Evolutionary conservation across 2,797 vertebrate species (phyloP), one percentile per base, ranked within the genome.

Genomic region (Neosalanx taihuensis): DNA sequence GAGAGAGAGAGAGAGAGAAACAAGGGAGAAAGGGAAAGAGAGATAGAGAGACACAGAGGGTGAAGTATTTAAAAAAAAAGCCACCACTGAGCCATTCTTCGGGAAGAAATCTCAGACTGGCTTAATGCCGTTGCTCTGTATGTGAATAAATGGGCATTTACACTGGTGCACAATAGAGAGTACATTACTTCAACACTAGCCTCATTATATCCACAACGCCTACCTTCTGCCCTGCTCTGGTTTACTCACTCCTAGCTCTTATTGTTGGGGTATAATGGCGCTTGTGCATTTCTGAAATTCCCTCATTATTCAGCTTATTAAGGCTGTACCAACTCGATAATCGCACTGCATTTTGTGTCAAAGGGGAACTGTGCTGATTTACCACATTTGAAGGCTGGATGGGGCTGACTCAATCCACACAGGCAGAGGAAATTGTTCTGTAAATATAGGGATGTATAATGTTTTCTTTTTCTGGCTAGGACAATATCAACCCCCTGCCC

Each of bases 221-320:
- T 94, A 98, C 96, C 96, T 97, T 95, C 95, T 91, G 94, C 90
- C 86, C 93, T 89, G 92, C 93, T 84, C 94, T 86, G 90, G 91
- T 94, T 94, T 94, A 95, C 94, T 95, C 94, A 90, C 89, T 95
- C 94, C 95, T 93, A 92, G 94, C 94, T 95, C 94, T 95, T 93
- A 98, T 98, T 99, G 97, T 98, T 94, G 93, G 90, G 89, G 90
- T 93, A 95, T 96, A 97, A 98, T 96, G 93, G 95, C 93, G 87
- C 94, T 92, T 87, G 94, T 95, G 95, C 95, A 97, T 97, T 97
- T 95, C 92, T 96, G 94, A 98, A 96, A 96, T 97, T 96, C 96
- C 93, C 96, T 96, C 95, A 97, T 99, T 99, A 98, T 98, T 96
- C 95, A 93, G 93, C 94, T 95, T 96, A 97, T 98, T 98, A 98